A percentile compares a stretch with the other conserved stretches of the same genome.
phyloP scores from a whole-genome alignment of 2,113 vertebrate genomes.

The Odocoileus hemionus region DNA sequence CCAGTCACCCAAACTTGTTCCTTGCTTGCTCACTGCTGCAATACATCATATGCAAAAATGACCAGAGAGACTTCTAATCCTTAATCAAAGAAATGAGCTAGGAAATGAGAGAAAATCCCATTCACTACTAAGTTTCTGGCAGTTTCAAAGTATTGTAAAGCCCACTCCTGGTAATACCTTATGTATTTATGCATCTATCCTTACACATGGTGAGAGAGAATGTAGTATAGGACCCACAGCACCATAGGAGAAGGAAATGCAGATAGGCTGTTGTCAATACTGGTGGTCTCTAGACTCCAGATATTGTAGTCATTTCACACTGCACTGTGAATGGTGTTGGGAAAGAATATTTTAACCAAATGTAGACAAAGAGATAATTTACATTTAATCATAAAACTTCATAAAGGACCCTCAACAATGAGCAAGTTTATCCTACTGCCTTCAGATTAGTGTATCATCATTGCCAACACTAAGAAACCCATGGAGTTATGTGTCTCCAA shows the following conservation, averaged over 20 bases:
- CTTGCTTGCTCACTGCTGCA: not conserved
- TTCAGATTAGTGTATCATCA: not conserved
- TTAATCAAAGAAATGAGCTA: not conserved
- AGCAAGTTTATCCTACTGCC: not conserved
- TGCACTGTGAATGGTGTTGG: not conserved
- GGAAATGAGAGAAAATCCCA: not conserved
- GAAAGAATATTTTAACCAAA: not conserved
- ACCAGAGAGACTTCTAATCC: not conserved
- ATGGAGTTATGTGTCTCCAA: not conserved
- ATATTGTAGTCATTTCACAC: constrained; percentile 6
- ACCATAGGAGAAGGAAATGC: not conserved
- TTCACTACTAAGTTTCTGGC: not conserved
- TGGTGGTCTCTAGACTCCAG: not conserved
- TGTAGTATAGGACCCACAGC: not conserved
- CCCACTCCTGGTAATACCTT: not conserved
- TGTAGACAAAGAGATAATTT: not conserved
- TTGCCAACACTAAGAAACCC: not conserved
- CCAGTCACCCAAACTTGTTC: not conserved
- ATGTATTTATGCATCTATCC: not conserved
- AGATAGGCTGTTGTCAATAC: not conserved
- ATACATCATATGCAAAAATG: not conserved
- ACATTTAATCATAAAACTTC: not conserved
- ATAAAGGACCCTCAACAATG: not conserved
- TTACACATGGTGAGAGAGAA: not conserved
- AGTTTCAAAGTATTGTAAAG: not conserved